Evolutionary conservation across 2,888 invertebrate genomes (phyloP).

Genomic region (Schizotus pectinicornis): DNA sequence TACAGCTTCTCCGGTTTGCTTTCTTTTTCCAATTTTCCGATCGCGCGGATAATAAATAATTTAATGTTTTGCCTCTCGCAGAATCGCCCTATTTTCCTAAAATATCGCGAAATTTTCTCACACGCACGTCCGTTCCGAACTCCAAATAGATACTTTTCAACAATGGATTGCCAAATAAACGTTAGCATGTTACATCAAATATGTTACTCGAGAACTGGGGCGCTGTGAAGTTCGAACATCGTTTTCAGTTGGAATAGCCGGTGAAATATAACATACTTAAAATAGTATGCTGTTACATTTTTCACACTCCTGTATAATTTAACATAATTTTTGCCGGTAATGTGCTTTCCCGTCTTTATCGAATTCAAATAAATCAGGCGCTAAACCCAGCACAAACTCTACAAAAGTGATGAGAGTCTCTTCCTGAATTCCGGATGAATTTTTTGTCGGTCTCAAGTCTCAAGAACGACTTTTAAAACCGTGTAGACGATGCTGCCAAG

Average conservation of each 20-base stretch:
- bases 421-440: no score
- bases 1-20: not conserved
- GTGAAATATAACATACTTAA: not conserved
- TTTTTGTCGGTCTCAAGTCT: no score
- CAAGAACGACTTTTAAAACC: no score
- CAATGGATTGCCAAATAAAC: constrained; percentile 10
- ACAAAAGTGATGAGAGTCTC: no score
- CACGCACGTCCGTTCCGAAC: not conserved
- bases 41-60: constrained; percentile 1
- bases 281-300: not conserved
- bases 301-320: no score
- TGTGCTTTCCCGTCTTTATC: no score
- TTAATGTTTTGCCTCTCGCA: not conserved
- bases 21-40: not conserved
- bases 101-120: constrained; percentile 2
- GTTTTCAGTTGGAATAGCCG: not conserved
- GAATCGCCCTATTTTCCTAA: not conserved
- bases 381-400: no score
- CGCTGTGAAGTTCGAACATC: no score
- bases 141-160: constrained; percentile 5
- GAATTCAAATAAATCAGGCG: no score
- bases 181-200: constrained; percentile 6
- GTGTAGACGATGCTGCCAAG: no score
- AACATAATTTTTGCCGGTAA: no score
- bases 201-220: not conserved